Evolutionary conservation across 2,888 invertebrate genomes (phyloP).

Genomic region (Chalcis sispes): DNA sequence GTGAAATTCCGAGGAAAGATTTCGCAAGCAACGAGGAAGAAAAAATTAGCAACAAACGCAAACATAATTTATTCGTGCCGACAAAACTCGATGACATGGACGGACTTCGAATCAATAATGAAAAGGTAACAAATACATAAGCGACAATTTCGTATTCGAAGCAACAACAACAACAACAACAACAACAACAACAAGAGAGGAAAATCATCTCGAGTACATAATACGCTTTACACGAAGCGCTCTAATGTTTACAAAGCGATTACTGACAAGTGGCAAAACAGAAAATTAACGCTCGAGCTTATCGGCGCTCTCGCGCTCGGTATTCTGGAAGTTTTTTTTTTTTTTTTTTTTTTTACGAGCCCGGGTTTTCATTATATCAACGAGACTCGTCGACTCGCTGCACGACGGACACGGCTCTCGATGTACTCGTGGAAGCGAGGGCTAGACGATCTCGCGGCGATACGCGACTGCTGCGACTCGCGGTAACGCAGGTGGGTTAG

Average conservation of each 20-base stretch:
- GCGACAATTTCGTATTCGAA: no score
- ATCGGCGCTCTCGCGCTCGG: no score
- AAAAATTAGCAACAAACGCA: constrained; percentile 71
- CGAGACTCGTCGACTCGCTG: constrained; percentile 49
- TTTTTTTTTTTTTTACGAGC: constrained; percentile 9
- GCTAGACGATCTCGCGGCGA: constrained; percentile 31
- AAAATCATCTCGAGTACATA: no score
- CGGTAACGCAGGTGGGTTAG: no score
- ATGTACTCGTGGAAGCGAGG: constrained; percentile 61
- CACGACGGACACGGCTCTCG: constrained; percentile 61
- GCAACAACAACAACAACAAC: no score
- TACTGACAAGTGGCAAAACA: no score
- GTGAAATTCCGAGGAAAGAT: constrained; percentile 22
- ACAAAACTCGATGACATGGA: constrained; percentile 83
- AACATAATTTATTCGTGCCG: constrained; percentile 87
- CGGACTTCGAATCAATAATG: constrained; percentile 76
- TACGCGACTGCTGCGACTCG: no score
- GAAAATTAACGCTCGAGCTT: no score
- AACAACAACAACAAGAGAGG: no score
- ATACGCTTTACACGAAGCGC: no score
- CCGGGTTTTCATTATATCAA: constrained; percentile 17
- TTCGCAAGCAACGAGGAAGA: background rate
- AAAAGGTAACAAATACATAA: constrained; percentile 67
- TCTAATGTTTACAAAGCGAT: no score
- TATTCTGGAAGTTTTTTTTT: no score